Evolutionary conservation across 2,113 vertebrate genomes (phyloP), one percentile per base, ranked within the genome.

Genomic region (Hucho hucho): DNA sequence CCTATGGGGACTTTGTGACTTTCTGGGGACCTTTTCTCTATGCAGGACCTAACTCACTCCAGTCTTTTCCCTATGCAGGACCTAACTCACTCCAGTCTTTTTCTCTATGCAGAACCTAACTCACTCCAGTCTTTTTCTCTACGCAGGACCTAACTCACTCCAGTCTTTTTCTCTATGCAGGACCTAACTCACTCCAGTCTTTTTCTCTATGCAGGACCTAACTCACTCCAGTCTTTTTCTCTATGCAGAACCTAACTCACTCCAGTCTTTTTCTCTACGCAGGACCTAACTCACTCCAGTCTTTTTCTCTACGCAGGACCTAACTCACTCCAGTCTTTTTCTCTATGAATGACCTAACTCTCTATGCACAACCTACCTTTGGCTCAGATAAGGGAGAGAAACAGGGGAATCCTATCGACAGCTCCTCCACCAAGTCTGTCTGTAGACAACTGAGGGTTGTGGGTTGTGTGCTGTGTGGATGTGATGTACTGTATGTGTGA

Each of bases 371-470:
- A 53, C 4, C 14, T 16, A 53, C 1, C 49, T 53, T 14, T 53
- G 53, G 82, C 77, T 64, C 18, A 59, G 74, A 80, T 78, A 81
- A 80, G 75, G 79, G 69, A 76, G 72, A 12, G 59, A n/a, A 73
- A 25, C 5, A 61, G 82, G 81, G 75, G 79, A 75, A 79, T 78
- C 72, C 79, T 83, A 90, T 69, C 20, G 87, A 87, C 86, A 70
- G 85, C 79, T 63, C 76, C 83, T 83, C 86, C 86, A 84, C 79
- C 56, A 76, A 80, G 86, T 28, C 84, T 37, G 59, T 70, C 75
- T 73, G 53, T 49, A 77, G 74, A 20, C 65, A 70, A 58, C 86
- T 79, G 79, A 89, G 87, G 80, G 89, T 88, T 82, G 81, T 78
- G 77, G 58, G 14, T 37, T 22, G 78, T 22, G 56, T 46, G 53